Evolutionary conservation across 2,113 vertebrate genomes (phyloP).

Genomic region (Grallaria varia): DNA sequence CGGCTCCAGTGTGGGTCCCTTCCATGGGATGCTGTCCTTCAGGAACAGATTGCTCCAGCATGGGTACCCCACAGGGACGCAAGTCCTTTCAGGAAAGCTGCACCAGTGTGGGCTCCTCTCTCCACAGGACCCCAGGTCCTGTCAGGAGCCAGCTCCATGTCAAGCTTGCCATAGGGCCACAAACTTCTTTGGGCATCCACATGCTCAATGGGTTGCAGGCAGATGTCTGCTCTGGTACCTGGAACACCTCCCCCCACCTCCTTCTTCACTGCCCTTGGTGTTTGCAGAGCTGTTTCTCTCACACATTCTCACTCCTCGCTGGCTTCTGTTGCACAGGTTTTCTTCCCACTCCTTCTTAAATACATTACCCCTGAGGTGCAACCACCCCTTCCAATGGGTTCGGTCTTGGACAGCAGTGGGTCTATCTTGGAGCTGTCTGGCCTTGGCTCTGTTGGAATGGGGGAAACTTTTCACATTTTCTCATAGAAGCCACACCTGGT

Average conservation of each 20-base stretch:
- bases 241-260: not conserved
- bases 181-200: not conserved
- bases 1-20: too few relatives aligned
- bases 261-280: not conserved
- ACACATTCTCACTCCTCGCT: not conserved
- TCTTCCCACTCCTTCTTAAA: fast-evolving
- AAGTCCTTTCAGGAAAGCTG: not conserved
- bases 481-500: not conserved
- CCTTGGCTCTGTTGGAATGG: not conserved
- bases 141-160: not conserved
- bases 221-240: not conserved
- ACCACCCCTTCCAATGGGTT: not conserved
- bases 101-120: fast-evolving
- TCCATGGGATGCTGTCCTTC: too few relatives aligned
- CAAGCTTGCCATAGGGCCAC: not conserved
- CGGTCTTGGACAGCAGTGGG: fast-evolving
- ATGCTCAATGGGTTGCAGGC: too few relatives aligned
- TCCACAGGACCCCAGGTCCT: not conserved
- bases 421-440: fast-evolving
- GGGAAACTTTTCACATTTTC: not conserved
- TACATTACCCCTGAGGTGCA: not conserved
- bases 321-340: not conserved
- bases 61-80: not conserved
- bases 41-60: not conserved
- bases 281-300: not conserved